A percentile compares a stretch with the other conserved stretches of the same genome.
phyloP scores from a whole-genome alignment of 2,113 vertebrate genomes.

The Eleginops maclovinus region DNA sequence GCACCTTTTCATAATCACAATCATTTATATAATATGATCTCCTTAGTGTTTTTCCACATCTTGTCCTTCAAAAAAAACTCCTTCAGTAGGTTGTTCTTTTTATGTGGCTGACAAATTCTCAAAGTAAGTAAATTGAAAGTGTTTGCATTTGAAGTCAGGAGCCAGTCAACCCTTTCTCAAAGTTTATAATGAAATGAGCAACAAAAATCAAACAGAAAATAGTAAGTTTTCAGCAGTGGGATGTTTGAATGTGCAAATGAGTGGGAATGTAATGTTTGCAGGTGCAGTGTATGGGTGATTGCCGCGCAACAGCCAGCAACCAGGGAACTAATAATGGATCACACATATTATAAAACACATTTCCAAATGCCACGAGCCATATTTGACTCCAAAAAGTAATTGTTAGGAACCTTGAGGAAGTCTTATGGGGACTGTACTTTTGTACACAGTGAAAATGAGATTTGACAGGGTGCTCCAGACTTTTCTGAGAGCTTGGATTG shows the following conservation, averaged over 20 bases:
- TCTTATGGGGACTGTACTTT: conserved; percentile 25
- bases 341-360: conserved; percentile 43
- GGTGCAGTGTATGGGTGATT: conserved; percentile 37
- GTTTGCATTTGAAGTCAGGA: conserved; percentile 41
- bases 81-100: not conserved
- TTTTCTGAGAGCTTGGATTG: conserved; percentile 22
- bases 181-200: conserved; percentile 23
- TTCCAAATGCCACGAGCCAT: conserved; percentile 37
- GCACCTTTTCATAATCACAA: not conserved
- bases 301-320: conserved; percentile 46
- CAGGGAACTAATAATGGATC: conserved; percentile 62
- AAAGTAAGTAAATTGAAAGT: conserved; percentile 17
- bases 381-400: conserved; percentile 34
- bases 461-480: conserved; percentile 25
- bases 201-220: conserved; percentile 15
- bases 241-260: conserved; percentile 30
- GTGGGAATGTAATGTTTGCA: conserved; percentile 43
- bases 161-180: conserved; percentile 17
- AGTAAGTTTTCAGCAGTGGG: conserved; percentile 8
- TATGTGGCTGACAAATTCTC: conserved; percentile 1
- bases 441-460: conserved; percentile 28
- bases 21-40: conserved; percentile 1
- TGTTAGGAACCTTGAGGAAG: conserved; percentile 20
- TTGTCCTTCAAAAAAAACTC: not conserved
- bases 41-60: not conserved